These are phyloP conservation scores for Ernsta delagoae DNA, from an alignment of 2,888 invertebrate genomes.

Conservation along the genomic window DNA sequence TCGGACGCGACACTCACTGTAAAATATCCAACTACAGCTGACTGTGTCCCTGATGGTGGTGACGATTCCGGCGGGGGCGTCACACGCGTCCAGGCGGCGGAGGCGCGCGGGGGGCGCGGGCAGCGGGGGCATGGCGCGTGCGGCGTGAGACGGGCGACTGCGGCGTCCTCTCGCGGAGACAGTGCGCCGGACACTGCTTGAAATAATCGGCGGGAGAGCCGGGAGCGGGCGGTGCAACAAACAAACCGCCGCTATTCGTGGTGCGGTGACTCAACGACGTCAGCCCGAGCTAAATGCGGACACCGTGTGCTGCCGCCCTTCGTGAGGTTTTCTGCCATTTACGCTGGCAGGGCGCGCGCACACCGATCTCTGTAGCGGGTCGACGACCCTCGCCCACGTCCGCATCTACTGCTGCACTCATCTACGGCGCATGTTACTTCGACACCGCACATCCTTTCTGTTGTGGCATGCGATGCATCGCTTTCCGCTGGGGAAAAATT, in stretches of 20 bases:
- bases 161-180: constrained; percentile 67
- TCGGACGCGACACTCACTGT: constrained; percentile 84
- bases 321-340: constrained; percentile 79
- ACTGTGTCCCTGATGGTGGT: constrained; percentile 87
- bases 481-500: constrained; percentile 28
- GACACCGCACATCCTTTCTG: constrained; percentile 25
- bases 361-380: constrained; percentile 68
- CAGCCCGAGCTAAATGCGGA: constrained; percentile 83
- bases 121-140: constrained; percentile 68
- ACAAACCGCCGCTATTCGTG: constrained; percentile 82
- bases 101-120: constrained; percentile 72
- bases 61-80: constrained; percentile 85
- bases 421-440: constrained; percentile 47
- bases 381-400: constrained; percentile 79
- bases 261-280: constrained; percentile 80
- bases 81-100: constrained; percentile 69
- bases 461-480: constrained; percentile 21
- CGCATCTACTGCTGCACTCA: constrained; percentile 67
- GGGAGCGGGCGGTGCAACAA: constrained; percentile 81
- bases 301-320: constrained; percentile 79
- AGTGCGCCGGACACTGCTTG: constrained; percentile 77
- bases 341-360: constrained; percentile 73
- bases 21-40: constrained; percentile 91
- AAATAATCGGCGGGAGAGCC: constrained; percentile 78
- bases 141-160: no score